A percentile compares a stretch with the other conserved stretches of the same genome.
Conservation (phyloP, 2,113 vertebrate genomes). For the Hippocampus abdominalis region DNA sequence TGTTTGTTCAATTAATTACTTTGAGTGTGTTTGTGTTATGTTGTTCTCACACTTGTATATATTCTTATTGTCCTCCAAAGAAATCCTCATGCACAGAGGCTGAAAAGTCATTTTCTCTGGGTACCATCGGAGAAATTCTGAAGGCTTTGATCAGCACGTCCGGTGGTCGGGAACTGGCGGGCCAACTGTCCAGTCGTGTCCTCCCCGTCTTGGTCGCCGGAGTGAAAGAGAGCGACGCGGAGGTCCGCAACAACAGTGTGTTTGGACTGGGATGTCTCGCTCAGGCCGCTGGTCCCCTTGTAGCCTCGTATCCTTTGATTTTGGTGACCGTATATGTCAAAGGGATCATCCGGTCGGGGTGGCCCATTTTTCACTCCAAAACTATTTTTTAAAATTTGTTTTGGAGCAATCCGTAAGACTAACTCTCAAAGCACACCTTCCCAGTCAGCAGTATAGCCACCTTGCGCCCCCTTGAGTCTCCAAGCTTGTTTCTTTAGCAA, state of each 20-base stretch:
- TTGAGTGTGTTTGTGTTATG: no score
- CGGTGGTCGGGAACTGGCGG: constrained; percentile 58
- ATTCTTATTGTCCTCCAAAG: constrained; percentile 49
- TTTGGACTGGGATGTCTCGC: constrained; percentile 83
- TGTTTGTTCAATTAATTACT: no score
- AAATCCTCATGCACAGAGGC: constrained; percentile 79
- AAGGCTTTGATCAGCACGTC: constrained; percentile 65
- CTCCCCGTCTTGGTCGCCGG: constrained; percentile 74
- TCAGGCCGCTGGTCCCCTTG: constrained; percentile 73
- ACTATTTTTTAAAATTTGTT: constrained; percentile 12
- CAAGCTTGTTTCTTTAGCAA: constrained; percentile 46
- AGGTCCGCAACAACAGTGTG: constrained; percentile 86
- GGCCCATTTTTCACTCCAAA: no score
- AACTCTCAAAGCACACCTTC: no score
- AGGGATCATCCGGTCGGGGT: no score
- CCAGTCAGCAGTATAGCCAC: no score
- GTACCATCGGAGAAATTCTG: constrained; percentile 78
- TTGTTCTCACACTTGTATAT: neutral
- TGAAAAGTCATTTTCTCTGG: constrained; percentile 83
- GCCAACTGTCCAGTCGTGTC: constrained; percentile 76
- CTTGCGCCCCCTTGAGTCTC: no score
- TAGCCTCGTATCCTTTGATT: constrained; percentile 70
- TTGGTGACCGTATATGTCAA: no score
- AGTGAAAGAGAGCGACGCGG: constrained; percentile 72
- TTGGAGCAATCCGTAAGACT: no score